A percentile compares a stretch with the other conserved stretches of the same genome.
phyloP scores from a whole-genome alignment of 1,140 invertebrate species.

The Nasonia vitripennis region DNA sequence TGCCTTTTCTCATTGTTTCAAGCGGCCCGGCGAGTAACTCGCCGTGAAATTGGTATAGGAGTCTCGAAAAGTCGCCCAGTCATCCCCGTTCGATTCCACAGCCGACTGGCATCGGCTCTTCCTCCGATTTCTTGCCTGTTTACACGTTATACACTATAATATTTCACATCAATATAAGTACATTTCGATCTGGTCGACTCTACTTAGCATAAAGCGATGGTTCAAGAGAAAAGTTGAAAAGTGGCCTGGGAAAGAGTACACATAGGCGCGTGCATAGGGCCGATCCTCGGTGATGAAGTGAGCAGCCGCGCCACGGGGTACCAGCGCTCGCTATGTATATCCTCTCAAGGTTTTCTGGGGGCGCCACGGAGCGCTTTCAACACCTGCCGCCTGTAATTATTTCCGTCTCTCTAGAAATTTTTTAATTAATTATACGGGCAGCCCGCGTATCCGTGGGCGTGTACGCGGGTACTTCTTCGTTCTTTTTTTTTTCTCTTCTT shows the following conservation, averaged over 20 bases:
- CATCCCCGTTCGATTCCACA: conserved; percentile 58
- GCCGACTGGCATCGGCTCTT: not conserved
- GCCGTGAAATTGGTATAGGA: conserved; percentile 73
- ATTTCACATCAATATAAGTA: not conserved
- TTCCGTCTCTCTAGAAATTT: conserved; percentile 47
- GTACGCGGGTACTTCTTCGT: not conserved
- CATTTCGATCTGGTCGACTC: not conserved
- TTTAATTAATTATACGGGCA: conserved; percentile 50
- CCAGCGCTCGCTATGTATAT: not conserved
- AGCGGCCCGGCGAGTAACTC: conserved; percentile 68
- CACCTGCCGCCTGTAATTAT: conserved; percentile 54
- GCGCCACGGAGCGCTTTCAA: conserved; percentile 34
- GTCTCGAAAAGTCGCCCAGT: conserved; percentile 66
- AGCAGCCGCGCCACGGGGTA: conserved; percentile 34
- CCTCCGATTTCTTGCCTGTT: not conserved
- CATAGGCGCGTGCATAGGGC: not conserved
- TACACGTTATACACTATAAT: too few species aligned
- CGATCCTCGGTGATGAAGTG: conserved; percentile 4
- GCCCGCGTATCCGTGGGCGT: not conserved
- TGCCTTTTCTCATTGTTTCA: conserved; percentile 69
- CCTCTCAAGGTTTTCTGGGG: conserved; percentile 34
- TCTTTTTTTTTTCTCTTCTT: not conserved
- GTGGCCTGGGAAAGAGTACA: not conserved
- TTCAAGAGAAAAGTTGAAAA: not conserved
- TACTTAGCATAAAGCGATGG: conserved; percentile 12